Evolutionary conservation across 2,888 invertebrate genomes (phyloP), one percentile per base, ranked within the genome.

Genomic region (Oscheius myriophilus): DNA sequence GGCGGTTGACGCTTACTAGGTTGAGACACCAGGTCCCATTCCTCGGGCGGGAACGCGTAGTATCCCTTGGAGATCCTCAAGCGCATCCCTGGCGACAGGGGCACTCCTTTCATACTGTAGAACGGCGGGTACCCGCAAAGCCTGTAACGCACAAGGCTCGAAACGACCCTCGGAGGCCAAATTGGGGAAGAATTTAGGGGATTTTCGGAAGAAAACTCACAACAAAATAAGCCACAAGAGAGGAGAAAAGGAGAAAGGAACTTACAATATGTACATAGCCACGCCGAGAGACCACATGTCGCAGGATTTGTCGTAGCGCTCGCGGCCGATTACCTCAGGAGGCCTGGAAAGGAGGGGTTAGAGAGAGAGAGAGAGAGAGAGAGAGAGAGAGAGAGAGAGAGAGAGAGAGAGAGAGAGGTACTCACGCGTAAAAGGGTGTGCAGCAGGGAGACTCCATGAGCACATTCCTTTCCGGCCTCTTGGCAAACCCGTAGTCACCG

Each of bases 261-360:
- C 92, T 91, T 89, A 92, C 90, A 98, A 89, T 85, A 98, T 98
- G 88, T 98, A 98, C 95, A 96, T 97, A 73, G 97, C 97, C 41
- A 98, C 97, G 39, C 97, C 97, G 70, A 98, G 89, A 0, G 96
- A 96, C 97, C 98, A 98, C 87, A 98, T 93, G 90, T 98, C 98
- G 89, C 98, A 98, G 80, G 95, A 95, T 87, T 95, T 96, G 89
- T 98, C 96, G 87, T 97, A 98, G 87, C 95, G 95, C 87, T 96
- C 95, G 2, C 96, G 95, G 1, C 96, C 95, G 64, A 98, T 89
- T 3, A 97, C 96, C 91, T 97, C 91, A 21, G 92, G 91, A 91
- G 91, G 80, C 16, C 79, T 79, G 69, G 72, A 76, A 67, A 41
- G 43, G 58, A n/a, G 49, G 51, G 33, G 2, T 42, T 14, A 11